Percentiles rank a stretch among this genome's conserved stretches.
Conservation (phyloP, 2,797 vertebrate genomes). For the Mastacembelus armatus region DNA sequence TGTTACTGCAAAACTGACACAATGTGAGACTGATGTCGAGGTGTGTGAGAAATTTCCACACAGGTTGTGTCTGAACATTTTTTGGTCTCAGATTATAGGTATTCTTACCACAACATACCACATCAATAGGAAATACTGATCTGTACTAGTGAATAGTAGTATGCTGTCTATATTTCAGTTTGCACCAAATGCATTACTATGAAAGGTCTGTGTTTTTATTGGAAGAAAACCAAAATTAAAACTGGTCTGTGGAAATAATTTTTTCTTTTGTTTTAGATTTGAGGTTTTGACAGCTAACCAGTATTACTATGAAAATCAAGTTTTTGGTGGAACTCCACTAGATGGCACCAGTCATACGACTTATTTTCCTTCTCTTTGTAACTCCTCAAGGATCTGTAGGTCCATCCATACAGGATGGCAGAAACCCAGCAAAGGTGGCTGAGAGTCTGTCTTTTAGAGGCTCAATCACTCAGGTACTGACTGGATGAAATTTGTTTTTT, state of each 20-base stretch:
- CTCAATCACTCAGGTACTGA: constrained; percentile 93
- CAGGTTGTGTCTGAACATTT: not conserved
- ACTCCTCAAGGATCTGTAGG: constrained; percentile 80
- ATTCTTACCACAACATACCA: not conserved
- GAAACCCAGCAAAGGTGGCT: constrained; percentile 88
- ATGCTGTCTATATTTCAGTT: too few relatives aligned
- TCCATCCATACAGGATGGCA: constrained; percentile 88
- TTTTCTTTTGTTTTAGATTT: not conserved
- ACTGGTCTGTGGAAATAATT: not conserved
- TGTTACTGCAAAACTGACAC: not conserved
- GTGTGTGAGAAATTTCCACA: not conserved
- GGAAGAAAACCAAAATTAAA: too few relatives aligned
- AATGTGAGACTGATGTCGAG: not conserved
- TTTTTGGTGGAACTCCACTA: not conserved
- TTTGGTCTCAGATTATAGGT: not conserved
- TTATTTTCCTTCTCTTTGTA: not conserved
- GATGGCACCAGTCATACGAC: not conserved
- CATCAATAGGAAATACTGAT: not conserved
- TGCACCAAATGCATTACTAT: too few relatives aligned
- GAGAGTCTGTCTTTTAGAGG: constrained; percentile 89
- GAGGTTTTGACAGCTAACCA: not conserved
- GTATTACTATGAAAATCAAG: not conserved
- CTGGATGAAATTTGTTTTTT: not conserved
- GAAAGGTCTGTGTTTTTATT: too few relatives aligned
- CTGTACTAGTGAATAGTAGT: too few relatives aligned